phyloP scores from a whole-genome alignment of 2,113 vertebrate species.

The Scartelaos histophorus region DNA sequence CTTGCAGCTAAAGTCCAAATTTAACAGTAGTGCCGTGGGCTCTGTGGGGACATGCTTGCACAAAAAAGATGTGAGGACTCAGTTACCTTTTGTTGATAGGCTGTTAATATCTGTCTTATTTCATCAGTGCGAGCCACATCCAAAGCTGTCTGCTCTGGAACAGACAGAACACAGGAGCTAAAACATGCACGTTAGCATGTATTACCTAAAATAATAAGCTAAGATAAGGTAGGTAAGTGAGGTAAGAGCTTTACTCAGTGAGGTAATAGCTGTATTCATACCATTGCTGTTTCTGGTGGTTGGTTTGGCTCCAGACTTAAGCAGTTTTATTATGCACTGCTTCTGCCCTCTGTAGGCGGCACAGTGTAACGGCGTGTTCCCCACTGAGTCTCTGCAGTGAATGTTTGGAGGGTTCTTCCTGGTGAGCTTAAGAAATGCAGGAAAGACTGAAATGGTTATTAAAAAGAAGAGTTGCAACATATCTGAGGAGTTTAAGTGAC shows the following conservation, averaged over 20 bases:
- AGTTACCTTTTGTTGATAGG: conserved; percentile 80
- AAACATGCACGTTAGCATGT: background rate
- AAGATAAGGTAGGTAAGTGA: background rate
- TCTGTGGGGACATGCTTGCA: background rate
- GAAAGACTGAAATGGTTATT: background rate
- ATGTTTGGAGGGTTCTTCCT: conserved; percentile 80
- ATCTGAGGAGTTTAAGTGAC: no score
- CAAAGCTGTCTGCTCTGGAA: conserved; percentile 84
- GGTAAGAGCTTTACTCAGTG: conserved; percentile 5
- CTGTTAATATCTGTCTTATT: conserved; percentile 82
- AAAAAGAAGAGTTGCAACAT: background rate
- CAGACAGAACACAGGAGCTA: background rate
- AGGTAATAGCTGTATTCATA: conserved; percentile 45
- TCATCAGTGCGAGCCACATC: conserved; percentile 84
- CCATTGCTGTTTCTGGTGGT: conserved; percentile 84
- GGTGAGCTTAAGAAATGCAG: conserved; percentile 75
- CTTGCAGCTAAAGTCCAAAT: background rate
- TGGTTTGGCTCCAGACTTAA: conserved; percentile 83
- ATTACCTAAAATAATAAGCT: background rate
- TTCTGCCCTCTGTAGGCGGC: conserved; percentile 90
- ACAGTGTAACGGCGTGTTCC: conserved; percentile 91
- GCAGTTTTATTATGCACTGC: conserved; percentile 85
- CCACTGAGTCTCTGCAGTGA: conserved; percentile 86
- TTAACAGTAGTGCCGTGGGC: background rate
- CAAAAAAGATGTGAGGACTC: background rate